phyloP scores from a whole-genome alignment of 2,888 invertebrate species.

The Congeria kusceri region DNA sequence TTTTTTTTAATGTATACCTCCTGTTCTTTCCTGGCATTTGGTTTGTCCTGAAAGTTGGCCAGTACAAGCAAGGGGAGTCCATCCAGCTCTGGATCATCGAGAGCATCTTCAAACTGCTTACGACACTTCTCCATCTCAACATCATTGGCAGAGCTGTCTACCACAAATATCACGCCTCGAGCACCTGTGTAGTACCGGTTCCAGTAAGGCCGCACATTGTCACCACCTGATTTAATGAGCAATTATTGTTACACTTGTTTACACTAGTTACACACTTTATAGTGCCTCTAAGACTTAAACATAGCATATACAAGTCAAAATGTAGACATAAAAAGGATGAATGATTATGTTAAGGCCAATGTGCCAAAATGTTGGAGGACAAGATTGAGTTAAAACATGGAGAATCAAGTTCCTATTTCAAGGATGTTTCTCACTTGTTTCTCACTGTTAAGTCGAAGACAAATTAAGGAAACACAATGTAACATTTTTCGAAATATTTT shows the following conservation, averaged over 20 bases:
- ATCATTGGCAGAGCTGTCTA: slow-evolving; percentile 77
- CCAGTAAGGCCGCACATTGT: slow-evolving; percentile 83
- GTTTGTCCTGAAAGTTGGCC: slow-evolving; percentile 79
- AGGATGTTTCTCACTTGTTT: too few species aligned
- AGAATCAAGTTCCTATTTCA: too few species aligned
- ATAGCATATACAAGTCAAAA: too few species aligned
- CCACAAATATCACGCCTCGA: slow-evolving; percentile 82
- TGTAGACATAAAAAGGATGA: neutral
- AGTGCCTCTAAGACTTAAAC: too few species aligned
- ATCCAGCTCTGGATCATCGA: slow-evolving; percentile 74
- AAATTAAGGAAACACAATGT: too few species aligned
- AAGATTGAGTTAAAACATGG: too few species aligned
- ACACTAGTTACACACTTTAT: too few species aligned
- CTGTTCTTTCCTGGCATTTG: slow-evolving; percentile 72
- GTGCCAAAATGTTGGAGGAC: too few species aligned
- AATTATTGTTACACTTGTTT: too few species aligned
- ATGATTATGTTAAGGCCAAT: too few species aligned
- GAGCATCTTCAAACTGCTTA: slow-evolving; percentile 74
- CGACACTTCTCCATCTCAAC: slow-evolving; percentile 73
- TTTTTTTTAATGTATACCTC: slow-evolving; percentile 74
- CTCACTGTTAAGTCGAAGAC: too few species aligned
- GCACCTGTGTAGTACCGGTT: slow-evolving; percentile 80
- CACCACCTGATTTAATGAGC: slow-evolving; percentile 80
- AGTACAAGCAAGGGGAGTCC: slow-evolving; percentile 80
- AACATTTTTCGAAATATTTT: too few species aligned